Percentiles rank a stretch among this genome's conserved stretches.
These are phyloP conservation scores for Chlorodrepanis virens DNA, from an alignment of 2,113 vertebrate genomes.

Conservation along the genomic window DNA sequence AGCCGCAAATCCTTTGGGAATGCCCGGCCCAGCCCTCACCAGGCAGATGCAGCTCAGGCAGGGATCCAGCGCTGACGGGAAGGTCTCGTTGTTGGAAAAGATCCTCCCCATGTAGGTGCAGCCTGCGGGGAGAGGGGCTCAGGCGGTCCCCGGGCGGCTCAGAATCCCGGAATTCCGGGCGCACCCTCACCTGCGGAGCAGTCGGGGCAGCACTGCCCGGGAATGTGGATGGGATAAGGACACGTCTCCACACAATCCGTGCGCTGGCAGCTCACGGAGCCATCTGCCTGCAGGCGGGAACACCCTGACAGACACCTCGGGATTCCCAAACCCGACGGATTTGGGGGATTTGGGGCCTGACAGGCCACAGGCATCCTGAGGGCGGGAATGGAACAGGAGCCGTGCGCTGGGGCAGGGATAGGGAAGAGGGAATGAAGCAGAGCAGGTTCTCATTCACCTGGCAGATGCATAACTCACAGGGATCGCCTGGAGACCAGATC, in stretches of 20 bases:
- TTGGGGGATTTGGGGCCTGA: background rate
- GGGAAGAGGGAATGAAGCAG: constrained; percentile 49
- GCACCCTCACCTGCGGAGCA: constrained; percentile 73
- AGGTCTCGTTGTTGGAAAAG: constrained; percentile 80
- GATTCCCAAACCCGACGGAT: background rate
- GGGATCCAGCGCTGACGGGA: constrained; percentile 74
- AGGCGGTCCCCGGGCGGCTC: background rate
- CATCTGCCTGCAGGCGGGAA: constrained; percentile 70
- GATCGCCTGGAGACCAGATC: constrained; percentile 84
- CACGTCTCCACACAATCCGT: constrained; percentile 80
- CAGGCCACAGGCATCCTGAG: background rate
- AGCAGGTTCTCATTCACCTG: constrained; percentile 82
- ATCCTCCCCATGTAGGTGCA: constrained; percentile 78
- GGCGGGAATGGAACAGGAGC: background rate
- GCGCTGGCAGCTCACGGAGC: constrained; percentile 75
- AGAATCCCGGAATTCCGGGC: background rate
- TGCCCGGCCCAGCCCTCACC: constrained; percentile 45
- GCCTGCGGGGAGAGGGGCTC: constrained; percentile 45
- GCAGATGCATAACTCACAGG: constrained; percentile 86
- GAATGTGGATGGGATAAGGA: constrained; percentile 78
- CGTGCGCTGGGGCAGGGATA: background rate
- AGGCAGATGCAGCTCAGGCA: constrained; percentile 83
- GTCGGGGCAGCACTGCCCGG: constrained; percentile 81
- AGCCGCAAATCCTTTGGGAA: background rate
- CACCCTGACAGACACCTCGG: constrained; percentile 49